Evolutionary conservation across 2,797 vertebrate species (phyloP), one percentile per base, ranked within the genome.

Genomic region (Erithacus rubecula): DNA sequence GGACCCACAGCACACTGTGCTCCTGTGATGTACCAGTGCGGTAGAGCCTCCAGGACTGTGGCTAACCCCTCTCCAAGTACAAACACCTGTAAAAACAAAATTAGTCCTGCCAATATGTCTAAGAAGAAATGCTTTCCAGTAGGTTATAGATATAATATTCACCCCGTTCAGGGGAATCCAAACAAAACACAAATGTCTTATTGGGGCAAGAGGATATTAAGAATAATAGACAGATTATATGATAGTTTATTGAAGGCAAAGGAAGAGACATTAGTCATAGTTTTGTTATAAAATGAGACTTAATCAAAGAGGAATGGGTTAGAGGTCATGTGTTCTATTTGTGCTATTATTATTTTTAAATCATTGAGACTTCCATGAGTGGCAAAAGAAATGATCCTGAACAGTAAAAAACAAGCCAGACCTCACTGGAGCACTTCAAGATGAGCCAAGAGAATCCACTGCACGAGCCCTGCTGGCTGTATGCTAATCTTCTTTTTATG

Each of bases 51-150:
- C 98, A 98, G 98, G 98, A 98, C 96, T 98, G 98, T 97, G 98
- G 98, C 98, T 98, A 98, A 98, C 98, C 97, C 97, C 98, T 97
- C 97, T 98, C 98, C 98, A 98, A 99, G 98, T 98, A 99, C 98
- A 99, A 99, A 98, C 99, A 99, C 99, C 99, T 99, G 99, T 98
- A 98, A 99, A 99, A 99, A 99, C 99, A 99, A 98, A 98, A 98
- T 96, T 97, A 98, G 97, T 96, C 98, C 97, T 95, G 97, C 97
- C 96, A 98, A 98, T 98, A 97, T 97, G 97, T 98, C 98, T 98
- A 98, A 98, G 97, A 96, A 97, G 98, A 98, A 98, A 98, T 97
- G 97, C 97, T 97, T 97, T 98, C 95, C 97, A 98, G 98, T 98
- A 99, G 99, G 98, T 99, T 99, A 98, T 98, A 99, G 98, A 98